These are phyloP conservation scores for Apeira syringaria DNA, from an alignment of 2,888 invertebrate genomes.

Conservation along the genomic window DNA sequence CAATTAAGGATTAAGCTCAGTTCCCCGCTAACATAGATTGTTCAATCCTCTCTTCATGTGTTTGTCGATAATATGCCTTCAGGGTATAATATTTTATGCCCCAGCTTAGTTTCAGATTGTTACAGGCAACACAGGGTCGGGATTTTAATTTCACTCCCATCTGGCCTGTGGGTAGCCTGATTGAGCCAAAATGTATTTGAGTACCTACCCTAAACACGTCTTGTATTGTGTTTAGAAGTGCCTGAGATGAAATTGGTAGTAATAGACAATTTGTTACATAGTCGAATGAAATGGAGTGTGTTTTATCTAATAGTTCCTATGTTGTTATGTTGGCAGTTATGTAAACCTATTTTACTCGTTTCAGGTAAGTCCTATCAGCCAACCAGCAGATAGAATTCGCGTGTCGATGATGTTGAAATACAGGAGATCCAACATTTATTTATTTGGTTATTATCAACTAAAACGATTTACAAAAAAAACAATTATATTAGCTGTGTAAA, in stretches of 20 bases:
- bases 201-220: no score
- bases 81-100: slow-evolving; percentile 42
- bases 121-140: slow-evolving; percentile 19
- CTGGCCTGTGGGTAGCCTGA: slow-evolving; percentile 22
- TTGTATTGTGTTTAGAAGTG: slow-evolving; percentile 10
- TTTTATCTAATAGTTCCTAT: no score
- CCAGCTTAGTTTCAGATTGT: slow-evolving; percentile 22
- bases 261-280: slow-evolving; percentile 3
- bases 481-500: no score
- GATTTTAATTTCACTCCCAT: slow-evolving; percentile 30
- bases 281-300: not conserved
- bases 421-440: no score
- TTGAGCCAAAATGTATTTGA: slow-evolving; percentile 7
- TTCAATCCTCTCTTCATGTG: slow-evolving; percentile 29
- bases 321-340: no score
- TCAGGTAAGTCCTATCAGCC: no score
- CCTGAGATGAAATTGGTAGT: slow-evolving; percentile 7
- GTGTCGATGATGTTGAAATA: no score
- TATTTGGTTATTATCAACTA: no score
- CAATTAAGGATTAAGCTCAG: no score
- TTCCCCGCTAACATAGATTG: slow-evolving; percentile 48
- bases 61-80: slow-evolving; percentile 43
- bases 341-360: no score
- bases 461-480: no score
- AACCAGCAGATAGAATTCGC: no score